Evolutionary conservation across 2,113 vertebrate species (phyloP), one percentile per base, ranked within the genome.

Genomic region (Gorsachius goisagi): DNA sequence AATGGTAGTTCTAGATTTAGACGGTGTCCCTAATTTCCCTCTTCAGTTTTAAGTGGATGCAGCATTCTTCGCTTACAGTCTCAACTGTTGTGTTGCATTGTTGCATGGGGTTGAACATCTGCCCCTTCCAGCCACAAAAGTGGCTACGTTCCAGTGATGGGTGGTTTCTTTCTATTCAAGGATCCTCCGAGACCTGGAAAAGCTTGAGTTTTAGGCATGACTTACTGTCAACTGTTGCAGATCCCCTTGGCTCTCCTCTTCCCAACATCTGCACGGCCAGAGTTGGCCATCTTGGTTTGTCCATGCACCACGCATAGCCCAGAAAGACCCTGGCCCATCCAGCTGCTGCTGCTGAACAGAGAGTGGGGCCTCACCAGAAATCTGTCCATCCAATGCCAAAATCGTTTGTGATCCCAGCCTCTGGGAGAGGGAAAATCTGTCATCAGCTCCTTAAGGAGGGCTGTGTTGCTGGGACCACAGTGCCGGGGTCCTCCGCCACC

Each of bases 41-140:
- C 58, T 93, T 72, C 32, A 41, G 35, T 88, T 92, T 89, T 37
- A 95, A 92, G 73, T 89, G 84, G 92, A 91, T 87, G 90, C 73
- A 92, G 84, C 58, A 76, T 93, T 95, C 73, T 39, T 93, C 58
- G n/a, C 92, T 93, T 76, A 73, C 35, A 68, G 83, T 66, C 87
- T 87, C 86, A 58, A 75, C 86, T 89, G 84, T 82, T 89, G 90
- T 64, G 88, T 72, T 93, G 83, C 80, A 94, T 93, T 96, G 92
- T 97, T 95, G 90, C 50, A 58, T 41, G 81, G 73, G 50, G 84
- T 89, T 92, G 92, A 97, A 92, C 94, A 97, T 97, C 94, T 96
- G 94, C 95, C 96, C 95, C 95, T 91, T 95, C 14, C 58, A 95
- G 86, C 94, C 96, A 94, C 95, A 97, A 95, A 96, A 87, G 94